Conservation (phyloP, 2,797 vertebrate species). For the Cirrhinus molitorella region DNA sequence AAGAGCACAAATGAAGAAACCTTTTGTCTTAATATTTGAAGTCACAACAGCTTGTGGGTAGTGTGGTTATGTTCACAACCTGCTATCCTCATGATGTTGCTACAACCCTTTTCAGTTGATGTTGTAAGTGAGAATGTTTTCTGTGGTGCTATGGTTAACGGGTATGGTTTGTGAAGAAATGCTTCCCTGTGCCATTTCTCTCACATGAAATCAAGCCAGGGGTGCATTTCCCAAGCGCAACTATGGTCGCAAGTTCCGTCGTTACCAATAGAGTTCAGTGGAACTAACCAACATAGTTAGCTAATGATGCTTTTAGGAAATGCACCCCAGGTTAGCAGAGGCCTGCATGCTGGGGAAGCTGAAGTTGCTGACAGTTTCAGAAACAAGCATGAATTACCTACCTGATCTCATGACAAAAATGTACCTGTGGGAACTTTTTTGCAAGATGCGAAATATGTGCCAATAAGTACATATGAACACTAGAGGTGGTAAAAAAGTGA, state of each 20-base stretch:
- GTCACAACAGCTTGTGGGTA: neutral
- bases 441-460: no score
- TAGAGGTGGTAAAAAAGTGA: no score
- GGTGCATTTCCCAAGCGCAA: no score
- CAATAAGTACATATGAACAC: no score
- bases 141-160: neutral
- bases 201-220: neutral
- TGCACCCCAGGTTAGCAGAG: neutral
- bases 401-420: no score
- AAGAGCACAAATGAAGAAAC: neutral
- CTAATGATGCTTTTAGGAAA: no score
- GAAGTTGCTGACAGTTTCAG: neutral
- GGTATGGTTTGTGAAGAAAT: neutral
- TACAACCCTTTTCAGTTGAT: constrained; percentile 1
- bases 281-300: no score
- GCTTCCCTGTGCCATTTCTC: neutral
- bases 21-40: neutral
- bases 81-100: neutral
- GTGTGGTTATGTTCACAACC: neutral
- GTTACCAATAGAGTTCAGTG: no score
- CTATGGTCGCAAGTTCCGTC: no score
- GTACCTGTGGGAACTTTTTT: no score
- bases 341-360: neutral
- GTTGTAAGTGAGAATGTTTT: neutral
- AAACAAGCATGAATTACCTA: neutral